Evolutionary conservation across 2,888 invertebrate genomes (phyloP).

Genomic region (Drosophila nigritarsus): DNA sequence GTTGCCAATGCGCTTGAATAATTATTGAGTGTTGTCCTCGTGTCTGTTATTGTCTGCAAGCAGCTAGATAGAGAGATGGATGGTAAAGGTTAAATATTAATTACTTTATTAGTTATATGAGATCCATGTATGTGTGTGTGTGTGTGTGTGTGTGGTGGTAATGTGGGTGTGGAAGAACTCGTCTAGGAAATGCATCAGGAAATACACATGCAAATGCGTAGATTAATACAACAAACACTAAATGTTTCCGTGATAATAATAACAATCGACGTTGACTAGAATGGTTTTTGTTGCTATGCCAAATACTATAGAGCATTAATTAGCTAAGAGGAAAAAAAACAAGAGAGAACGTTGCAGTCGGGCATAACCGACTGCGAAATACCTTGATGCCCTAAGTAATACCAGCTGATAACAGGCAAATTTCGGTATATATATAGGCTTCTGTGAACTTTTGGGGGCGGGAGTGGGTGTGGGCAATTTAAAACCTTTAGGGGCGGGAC

Average conservation of each 20-base stretch:
- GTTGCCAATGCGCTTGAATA: conserved; percentile 8
- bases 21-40: conserved; percentile 50
- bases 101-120: neutral
- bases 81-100: conserved; percentile 33
- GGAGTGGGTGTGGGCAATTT: no score
- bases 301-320: neutral
- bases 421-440: no score
- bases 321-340: neutral
- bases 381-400: no score
- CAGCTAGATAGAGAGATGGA: conserved; percentile 26
- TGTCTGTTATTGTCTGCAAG: conserved; percentile 41
- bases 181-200: conserved; percentile 44
- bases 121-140: neutral
- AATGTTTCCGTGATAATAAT: conserved; percentile 1
- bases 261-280: neutral
- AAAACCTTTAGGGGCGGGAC: no score
- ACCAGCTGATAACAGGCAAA: no score
- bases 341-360: no score
- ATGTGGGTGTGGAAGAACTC: conserved; percentile 10
- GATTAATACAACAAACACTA: neutral
- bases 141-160: neutral
- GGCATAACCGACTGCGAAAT: no score
- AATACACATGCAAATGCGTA: conserved; percentile 15
- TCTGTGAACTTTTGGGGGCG: no score
- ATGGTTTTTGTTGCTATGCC: neutral